These are phyloP conservation scores for Lithosia quadra DNA, from an alignment of 2,888 invertebrate genomes.

Conservation along the genomic window DNA sequence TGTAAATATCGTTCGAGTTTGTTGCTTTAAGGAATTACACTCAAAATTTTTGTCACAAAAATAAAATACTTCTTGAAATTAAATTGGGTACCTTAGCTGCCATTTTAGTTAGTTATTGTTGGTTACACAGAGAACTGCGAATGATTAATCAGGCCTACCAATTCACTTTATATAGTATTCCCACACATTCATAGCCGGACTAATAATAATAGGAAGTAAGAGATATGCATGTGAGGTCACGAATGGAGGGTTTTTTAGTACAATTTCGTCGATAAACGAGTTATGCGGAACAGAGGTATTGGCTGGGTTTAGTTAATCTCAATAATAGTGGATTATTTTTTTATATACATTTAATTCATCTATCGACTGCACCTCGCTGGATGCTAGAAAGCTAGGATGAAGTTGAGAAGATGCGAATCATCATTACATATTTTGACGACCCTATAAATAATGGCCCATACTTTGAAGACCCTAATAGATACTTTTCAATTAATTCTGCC, in stretches of 20 bases:
- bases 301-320: constrained; percentile 21
- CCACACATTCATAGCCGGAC: constrained; percentile 71
- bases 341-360: too few relatives aligned
- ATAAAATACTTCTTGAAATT: constrained; percentile 8
- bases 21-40: not conserved
- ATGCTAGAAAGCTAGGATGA: too few relatives aligned
- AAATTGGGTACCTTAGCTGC: constrained; percentile 68
- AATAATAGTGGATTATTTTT: not conserved
- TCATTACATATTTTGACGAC: too few relatives aligned
- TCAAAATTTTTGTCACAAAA: constrained; percentile 1
- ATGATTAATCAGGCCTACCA: constrained; percentile 72
- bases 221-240: constrained; percentile 79
- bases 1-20: not conserved
- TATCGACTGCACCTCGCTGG: too few relatives aligned
- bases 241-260: constrained; percentile 69
- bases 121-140: constrained; percentile 81
- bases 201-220: constrained; percentile 81
- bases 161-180: constrained; percentile 74
- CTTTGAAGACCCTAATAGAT: too few relatives aligned
- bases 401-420: too few relatives aligned
- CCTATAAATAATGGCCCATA: too few relatives aligned
- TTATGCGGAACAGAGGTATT: constrained; percentile 73
- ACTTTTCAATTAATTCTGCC: too few relatives aligned
- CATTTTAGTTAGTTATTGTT: constrained; percentile 79
- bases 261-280: constrained; percentile 70